Evolutionary conservation across 2,113 vertebrate genomes (phyloP), one percentile per base, ranked within the genome.

Genomic region (Pomatostomus ruficeps): DNA sequence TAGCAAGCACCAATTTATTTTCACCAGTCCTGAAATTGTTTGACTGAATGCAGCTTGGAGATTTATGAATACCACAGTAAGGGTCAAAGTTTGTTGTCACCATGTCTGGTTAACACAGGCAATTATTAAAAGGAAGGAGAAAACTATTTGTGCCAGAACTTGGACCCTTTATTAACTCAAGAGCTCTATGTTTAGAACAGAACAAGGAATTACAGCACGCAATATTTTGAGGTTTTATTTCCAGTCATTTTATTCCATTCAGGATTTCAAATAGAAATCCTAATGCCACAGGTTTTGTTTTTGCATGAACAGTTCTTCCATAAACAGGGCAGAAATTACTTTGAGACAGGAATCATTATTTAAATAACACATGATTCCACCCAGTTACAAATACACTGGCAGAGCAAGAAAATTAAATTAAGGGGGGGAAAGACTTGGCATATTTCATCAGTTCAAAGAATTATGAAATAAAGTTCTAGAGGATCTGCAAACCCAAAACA

Each of bases 191-290:
- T 93, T 96, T 96, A 96, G 85, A 90, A 89, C 45, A 72, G 94
- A 94, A 93, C 74, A 94, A 90, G 63, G 48, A 94, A 91, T 93
- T 93, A 91, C 85, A 93, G 88, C 82, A 91, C 65, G 72, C 75
- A 86, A 28, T 93, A 85, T 94, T 96, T 91, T 97, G 75, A 93
- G 75, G 63, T 76, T 95, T 94, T 88, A 90, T 88, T 96, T 95
- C 72, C 81, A 91, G 78, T 93, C 46, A 40, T 63, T 94, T 96
- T 93, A 93, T 96, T 97, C 93, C 89, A 88, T 90, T 93, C 85
- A 93, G 89, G 75, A 94, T 94, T 94, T 97, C 94, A 94, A 94
- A 73, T 19, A 89, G 66, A 95, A 94, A 94, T 85, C 70, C 67
- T 94, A 85, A 89, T 94, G 71, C 81, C 85, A 65, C 66, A 73